Base-by-base conservation (phyloP, 2,797 vertebrate genomes). In the Dendrocincla fuliginosa region DNA sequence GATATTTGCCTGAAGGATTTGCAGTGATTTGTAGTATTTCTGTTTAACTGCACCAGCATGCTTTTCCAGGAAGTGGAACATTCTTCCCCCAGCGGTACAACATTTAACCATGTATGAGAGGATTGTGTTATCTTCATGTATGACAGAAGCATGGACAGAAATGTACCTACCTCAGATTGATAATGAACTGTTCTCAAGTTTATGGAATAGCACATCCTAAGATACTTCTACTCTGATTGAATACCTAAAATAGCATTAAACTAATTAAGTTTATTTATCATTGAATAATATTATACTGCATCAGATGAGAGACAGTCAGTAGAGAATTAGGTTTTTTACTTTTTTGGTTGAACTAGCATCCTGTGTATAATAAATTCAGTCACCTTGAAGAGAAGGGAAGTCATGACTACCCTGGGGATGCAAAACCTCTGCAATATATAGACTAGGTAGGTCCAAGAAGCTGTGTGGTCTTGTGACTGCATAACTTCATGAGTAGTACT, bases 1-100 rank as follows among this genome's bases (percentile, higher is more conserved):
- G 95, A 90, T 96, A 93, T 80, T 88, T 91, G 96, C 92, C 87
- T 89, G 92, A 88, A 97, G 85, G 85, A 88, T 64, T 67, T 90
- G 81, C 60, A 75, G 9, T 74, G 76, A 69, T 92, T 75, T 94
- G 84, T 73, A 84, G 5, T 82, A 65, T 49, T 88, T 93, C 76
- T 85, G 74, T 86, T 84, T 65, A 89, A 84, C 53, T 65, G 60
- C 57, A 76, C 27, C 32, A 47, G 61, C 2, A 2, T 39, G 50
- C 15, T 76, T 90, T 88, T 53, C 55, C 75, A 59, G 67, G 79
- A 77, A 63, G 53, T 61, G 57, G 39, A 78, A 56, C 25, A 10
- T 35, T 87, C 49, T 80, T 88, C 63, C 35, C 60, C 60, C 57
- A 69, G 35, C 10, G 5, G n/a, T 50, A 80, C 39, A 11, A 80